Percentiles rank a stretch among this genome's conserved stretches.
These are phyloP conservation scores for Setophaga kirtlandii DNA, from an alignment of 2,113 vertebrate genomes.

Conservation along the genomic window DNA sequence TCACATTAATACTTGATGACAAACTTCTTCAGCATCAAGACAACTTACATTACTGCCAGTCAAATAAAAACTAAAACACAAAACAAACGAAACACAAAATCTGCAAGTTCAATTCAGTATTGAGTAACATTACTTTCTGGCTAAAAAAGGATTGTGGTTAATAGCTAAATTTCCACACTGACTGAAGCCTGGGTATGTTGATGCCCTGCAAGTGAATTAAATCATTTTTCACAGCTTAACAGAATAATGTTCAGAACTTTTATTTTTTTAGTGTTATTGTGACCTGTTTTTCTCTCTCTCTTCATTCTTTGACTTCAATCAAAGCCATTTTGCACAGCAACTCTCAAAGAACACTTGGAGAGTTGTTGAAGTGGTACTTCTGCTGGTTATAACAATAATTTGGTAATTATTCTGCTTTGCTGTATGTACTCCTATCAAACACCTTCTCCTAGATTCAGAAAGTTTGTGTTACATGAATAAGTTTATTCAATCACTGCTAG, in stretches of 20 bases:
- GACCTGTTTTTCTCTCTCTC: not conserved
- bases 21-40: not conserved
- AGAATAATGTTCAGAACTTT: not conserved
- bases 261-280: not conserved
- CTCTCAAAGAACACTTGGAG: not conserved
- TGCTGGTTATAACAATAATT: not conserved
- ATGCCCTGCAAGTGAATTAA: not conserved
- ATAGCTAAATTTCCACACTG: not conserved
- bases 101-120: not conserved
- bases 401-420: not conserved
- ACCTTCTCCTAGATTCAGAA: not conserved
- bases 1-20: not conserved
- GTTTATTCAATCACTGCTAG: not conserved
- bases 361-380: not conserved
- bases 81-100: not conserved
- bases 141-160: not conserved
- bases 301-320: not conserved
- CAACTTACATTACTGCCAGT: not conserved
- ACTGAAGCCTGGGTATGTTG: not conserved
- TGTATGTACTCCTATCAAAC: not conserved
- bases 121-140: not conserved
- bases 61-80: not conserved
- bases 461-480: not conserved
- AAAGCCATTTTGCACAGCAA: not conserved
- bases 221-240: not conserved